Conservation (phyloP, 2,113 vertebrate species). For the Puma concolor region DNA sequence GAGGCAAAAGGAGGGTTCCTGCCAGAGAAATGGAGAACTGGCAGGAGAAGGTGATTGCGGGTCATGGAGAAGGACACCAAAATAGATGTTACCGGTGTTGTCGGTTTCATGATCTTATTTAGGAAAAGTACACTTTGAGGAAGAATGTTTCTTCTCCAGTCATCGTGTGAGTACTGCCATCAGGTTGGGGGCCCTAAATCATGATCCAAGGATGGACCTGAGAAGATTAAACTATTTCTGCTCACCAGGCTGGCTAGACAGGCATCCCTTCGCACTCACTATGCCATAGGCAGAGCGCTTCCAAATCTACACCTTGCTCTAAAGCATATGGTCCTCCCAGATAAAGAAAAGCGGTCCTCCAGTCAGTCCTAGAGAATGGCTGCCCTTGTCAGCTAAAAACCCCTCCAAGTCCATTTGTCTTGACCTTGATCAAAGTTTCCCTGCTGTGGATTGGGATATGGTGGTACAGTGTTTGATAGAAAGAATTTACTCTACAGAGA, state of each 20-base stretch:
- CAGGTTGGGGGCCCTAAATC: background rate
- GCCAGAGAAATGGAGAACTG: background rate
- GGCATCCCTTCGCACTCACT: background rate
- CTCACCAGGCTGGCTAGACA: background rate
- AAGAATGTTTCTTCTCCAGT: background rate
- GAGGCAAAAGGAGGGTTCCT: background rate
- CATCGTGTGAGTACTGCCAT: background rate
- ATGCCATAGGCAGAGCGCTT: background rate
- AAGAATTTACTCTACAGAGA: conserved; percentile 57
- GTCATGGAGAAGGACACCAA: background rate
- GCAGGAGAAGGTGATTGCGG: background rate
- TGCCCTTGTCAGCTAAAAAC: background rate
- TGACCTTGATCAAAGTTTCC: conserved; percentile 69
- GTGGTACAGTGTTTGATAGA: conserved; percentile 39
- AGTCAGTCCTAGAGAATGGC: background rate
- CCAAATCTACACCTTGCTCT: background rate
- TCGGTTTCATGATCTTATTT: background rate
- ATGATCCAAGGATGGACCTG: background rate
- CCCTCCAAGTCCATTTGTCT: conserved; percentile 42
- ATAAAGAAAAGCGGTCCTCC: background rate
- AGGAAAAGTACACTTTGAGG: background rate
- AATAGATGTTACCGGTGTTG: background rate
- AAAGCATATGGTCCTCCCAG: background rate
- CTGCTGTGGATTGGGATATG: conserved; percentile 48
- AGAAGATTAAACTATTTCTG: background rate